These are phyloP conservation scores for Cossypha niveicapilla DNA, from an alignment of 2,797 vertebrate genomes.

Conservation along the genomic window DNA sequence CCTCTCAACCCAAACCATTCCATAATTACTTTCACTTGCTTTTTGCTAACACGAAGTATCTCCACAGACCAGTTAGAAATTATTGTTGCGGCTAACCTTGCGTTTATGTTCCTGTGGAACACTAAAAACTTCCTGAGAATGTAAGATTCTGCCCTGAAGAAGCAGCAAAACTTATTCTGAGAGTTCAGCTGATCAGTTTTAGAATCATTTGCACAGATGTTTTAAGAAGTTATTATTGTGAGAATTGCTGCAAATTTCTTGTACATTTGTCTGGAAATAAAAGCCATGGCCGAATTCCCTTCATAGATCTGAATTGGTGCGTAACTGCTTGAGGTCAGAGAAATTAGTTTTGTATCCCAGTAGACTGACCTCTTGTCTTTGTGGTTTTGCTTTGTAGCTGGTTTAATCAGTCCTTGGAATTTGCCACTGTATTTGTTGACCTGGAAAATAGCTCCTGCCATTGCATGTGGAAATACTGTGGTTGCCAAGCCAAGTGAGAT, in stretches of 20 bases:
- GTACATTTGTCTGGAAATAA: not conserved
- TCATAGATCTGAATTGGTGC: not conserved
- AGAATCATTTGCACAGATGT: not conserved
- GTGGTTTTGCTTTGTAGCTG: slow-evolving; percentile 75
- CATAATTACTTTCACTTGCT: not conserved
- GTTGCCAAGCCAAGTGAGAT: slow-evolving; percentile 97
- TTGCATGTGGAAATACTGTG: slow-evolving; percentile 90
- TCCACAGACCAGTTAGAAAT: not conserved
- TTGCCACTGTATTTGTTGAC: slow-evolving; percentile 92
- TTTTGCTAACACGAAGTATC: not conserved
- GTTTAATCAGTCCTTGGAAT: slow-evolving; percentile 97
- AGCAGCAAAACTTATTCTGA: not conserved
- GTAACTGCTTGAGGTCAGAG: not conserved
- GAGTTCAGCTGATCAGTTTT: not conserved
- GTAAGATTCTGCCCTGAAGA: not conserved
- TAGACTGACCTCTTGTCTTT: not conserved
- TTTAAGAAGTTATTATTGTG: not conserved
- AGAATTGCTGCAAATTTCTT: not conserved
- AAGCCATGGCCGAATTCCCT: not conserved
- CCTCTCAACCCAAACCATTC: not conserved
- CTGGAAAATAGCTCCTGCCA: slow-evolving; percentile 96
- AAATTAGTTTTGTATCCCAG: not conserved
- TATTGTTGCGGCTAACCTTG: not conserved
- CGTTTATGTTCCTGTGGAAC: not conserved
- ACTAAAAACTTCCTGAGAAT: not conserved